Evolutionary conservation across 1,140 invertebrate species (phyloP).

Genomic region (Ceratitis capitata): DNA sequence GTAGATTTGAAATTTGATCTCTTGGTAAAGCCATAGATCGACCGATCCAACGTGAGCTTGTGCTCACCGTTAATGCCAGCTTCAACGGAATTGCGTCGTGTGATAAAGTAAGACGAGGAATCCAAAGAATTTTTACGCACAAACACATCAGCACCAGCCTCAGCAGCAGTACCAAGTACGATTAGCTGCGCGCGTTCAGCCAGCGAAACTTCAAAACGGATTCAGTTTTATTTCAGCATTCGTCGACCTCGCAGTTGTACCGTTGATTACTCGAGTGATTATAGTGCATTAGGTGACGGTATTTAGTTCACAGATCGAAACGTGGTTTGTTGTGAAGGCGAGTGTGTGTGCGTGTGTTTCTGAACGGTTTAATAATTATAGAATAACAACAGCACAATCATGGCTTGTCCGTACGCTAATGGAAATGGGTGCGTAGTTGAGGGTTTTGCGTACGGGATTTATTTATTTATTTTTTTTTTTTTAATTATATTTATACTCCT

Average conservation of each 20-base stretch:
- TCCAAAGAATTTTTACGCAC: not conserved
- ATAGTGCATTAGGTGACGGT: not conserved
- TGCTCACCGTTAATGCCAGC: not conserved
- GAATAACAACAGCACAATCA: too few species aligned
- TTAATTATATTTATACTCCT: too few species aligned
- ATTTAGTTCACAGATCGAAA: not conserved
- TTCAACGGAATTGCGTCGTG: too few species aligned
- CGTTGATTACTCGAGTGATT: not conserved
- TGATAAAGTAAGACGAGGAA: not conserved
- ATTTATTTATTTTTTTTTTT: not conserved
- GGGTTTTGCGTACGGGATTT: not conserved
- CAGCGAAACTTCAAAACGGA: not conserved
- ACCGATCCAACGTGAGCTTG: not conserved
- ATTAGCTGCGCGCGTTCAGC: too few species aligned
- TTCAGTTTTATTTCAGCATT: not conserved
- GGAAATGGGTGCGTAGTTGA: conserved; percentile 15
- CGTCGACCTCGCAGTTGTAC: not conserved
- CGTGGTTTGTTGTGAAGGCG: not conserved
- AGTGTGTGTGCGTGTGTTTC: not conserved
- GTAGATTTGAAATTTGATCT: not conserved
- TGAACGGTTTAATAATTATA: not conserved
- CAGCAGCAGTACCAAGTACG: too few species aligned
- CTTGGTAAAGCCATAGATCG: not conserved
- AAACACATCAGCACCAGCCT: too few species aligned
- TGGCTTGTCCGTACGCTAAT: conserved; percentile 13